Evolutionary conservation across 2,888 invertebrate genomes (phyloP).

Genomic region (Gryllus longicercus): DNA sequence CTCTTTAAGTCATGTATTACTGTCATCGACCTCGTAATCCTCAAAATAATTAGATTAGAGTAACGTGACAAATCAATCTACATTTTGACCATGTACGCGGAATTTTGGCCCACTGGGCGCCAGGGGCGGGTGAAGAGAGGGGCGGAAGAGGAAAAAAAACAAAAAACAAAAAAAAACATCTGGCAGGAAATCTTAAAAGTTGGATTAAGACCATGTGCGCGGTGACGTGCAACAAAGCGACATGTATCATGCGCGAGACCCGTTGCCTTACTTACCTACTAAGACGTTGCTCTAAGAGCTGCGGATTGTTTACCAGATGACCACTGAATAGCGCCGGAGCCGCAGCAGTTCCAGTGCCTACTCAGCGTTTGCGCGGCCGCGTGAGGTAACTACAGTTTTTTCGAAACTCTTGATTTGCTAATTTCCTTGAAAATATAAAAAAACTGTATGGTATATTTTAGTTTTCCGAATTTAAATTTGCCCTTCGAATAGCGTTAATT

Average conservation of each 20-base stretch:
- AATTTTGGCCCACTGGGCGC: no score
- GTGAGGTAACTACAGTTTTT: not conserved
- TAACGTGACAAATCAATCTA: no score
- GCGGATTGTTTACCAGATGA: not conserved
- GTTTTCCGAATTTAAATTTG: no score
- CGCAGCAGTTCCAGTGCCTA: not conserved
- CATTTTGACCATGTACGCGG: no score
- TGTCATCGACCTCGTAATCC: no score
- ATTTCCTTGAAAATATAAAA: no score
- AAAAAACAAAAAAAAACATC: not conserved
- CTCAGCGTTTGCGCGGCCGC: not conserved
- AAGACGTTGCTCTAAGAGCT: not conserved
- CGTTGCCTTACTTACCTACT: conserved; percentile 11
- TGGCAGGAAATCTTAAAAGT: not conserved
- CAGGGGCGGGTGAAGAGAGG: no score
- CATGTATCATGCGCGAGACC: not conserved
- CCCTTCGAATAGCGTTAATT: no score
- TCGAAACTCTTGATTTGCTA: no score
- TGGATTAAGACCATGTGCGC: not conserved
- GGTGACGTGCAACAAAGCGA: not conserved
- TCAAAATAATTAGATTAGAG: no score
- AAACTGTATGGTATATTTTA: no score
- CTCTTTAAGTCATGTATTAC: no score
- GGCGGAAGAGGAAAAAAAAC: not conserved
- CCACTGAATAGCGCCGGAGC: not conserved